phyloP scores from a whole-genome alignment of 2,797 vertebrate genomes.

The Helostoma temminkii region DNA sequence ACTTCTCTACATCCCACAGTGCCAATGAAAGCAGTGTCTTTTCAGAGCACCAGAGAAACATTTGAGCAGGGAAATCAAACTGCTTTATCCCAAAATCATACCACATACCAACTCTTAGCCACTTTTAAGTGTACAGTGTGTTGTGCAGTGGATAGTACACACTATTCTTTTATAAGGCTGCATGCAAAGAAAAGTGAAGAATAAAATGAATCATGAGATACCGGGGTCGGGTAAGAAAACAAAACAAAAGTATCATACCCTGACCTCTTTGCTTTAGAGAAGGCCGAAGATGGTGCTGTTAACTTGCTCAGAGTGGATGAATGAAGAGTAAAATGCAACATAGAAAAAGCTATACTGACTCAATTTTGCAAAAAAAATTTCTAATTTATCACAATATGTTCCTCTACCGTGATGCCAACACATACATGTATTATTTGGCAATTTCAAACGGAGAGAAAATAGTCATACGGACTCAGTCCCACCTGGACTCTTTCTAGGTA shows the following conservation, averaged over 20 bases:
- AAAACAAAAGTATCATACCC: too few species aligned
- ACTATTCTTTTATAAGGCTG: neutral
- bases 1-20: conserved; percentile 18
- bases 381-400: too few species aligned
- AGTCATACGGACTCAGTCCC: conserved; percentile 12
- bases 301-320: neutral
- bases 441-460: conserved; percentile 6
- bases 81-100: neutral
- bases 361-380: conserved; percentile 1
- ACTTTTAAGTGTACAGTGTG: neutral
- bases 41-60: neutral
- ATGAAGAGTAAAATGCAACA: neutral
- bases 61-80: neutral
- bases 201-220: neutral
- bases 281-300: neutral
- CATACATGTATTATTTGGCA: neutral
- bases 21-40: neutral
- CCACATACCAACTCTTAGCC: neutral
- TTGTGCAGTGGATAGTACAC: neutral
- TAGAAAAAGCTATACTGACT: neutral
- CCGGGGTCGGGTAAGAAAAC: neutral
- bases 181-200: neutral
- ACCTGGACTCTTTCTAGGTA: conserved; percentile 16
- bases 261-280: neutral
- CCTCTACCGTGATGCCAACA: neutral